These are phyloP conservation scores for Oncorhynchus keta DNA, from an alignment of 2,113 vertebrate genomes.

Conservation along the genomic window DNA sequence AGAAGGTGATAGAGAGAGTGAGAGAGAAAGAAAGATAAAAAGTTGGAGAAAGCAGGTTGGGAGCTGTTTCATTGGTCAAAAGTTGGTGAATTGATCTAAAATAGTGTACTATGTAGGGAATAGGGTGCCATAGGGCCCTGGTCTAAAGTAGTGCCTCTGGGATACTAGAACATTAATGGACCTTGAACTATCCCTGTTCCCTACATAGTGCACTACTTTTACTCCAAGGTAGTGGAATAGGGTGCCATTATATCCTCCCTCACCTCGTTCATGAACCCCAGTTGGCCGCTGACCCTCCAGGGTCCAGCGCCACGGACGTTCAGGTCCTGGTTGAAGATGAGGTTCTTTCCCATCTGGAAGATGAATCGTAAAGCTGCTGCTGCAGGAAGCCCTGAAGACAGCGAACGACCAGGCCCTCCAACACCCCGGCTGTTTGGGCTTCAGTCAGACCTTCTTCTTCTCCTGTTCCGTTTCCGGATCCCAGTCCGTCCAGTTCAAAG, in stretches of 20 bases:
- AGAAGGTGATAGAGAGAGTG: no score
- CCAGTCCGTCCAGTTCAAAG: neutral
- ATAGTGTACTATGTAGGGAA: no score
- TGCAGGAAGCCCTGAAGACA: constrained; percentile 77
- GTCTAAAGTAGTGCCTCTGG: no score
- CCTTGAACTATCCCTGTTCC: no score
- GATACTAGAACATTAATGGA: no score
- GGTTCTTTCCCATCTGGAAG: constrained; percentile 75
- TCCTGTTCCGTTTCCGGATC: neutral
- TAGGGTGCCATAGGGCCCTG: no score
- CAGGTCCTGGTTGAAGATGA: constrained; percentile 80
- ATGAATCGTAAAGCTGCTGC: constrained; percentile 60
- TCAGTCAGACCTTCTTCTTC: neutral
- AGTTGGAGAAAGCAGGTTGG: no score
- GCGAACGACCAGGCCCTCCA: constrained; percentile 71
- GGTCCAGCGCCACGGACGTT: constrained; percentile 83
- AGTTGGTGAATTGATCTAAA: no score
- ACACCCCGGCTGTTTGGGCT: constrained; percentile 32
- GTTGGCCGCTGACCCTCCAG: constrained; percentile 74
- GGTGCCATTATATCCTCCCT: constrained; percentile 75
- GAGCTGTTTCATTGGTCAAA: no score
- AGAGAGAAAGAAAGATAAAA: no score
- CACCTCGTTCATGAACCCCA: constrained; percentile 93
- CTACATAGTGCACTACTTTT: no score
- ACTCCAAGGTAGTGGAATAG: no score